Base-by-base conservation (phyloP, 92 coral and sea anemone species). In the Phenganax subtilis region DNA sequence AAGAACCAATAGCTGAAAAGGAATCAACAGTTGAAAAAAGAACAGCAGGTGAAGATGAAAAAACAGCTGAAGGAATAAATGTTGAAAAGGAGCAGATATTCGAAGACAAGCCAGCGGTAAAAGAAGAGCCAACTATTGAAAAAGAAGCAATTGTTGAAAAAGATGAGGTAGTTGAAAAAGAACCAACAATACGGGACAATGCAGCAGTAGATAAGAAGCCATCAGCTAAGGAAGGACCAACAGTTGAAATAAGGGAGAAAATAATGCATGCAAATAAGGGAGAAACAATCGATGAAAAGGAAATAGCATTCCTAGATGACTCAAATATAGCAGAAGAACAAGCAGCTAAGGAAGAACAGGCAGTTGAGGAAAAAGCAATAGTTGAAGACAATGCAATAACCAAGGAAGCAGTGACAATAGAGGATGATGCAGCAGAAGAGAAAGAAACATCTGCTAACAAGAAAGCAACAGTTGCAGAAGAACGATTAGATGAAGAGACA, bases 101-200 rank as follows among this genome's bases (percentile, higher is more conserved):
- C 20, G 70, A 51, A 77, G 69, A 57, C 4, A n/a, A 77, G 27
- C 0, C 57, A 9, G 30, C n/a, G 12, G 82, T 60, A 31, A 27
- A 73, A 20, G 59, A 73, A 51, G 28, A 14, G 10, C 92, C 90
- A 6, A 63, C 88, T 3, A 25, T 12, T 67, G 91, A 89, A 64
- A 92, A 89, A 69, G 96, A 96, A 10, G 90, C 89, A n/a, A 6
- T 14, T 14, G 65, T 59, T 59, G n/a, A 25, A 15, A 37, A 75
- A 57, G 80, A 54, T 16, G 6, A 8, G 61, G 60, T 14, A 75
- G 57, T 25, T 75, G 80, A 75, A 17, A 10, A 44, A 6, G 57
- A 72, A 47, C 6, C 10, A 9, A n/a, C 11, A 72, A 28, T n/a
- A 9, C 63, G n/a, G 25, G 80, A 54, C 9, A 71, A 77, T 7